Evolutionary conservation across 2,888 invertebrate genomes (phyloP).

Genomic region (Sminthurinus aureus): DNA sequence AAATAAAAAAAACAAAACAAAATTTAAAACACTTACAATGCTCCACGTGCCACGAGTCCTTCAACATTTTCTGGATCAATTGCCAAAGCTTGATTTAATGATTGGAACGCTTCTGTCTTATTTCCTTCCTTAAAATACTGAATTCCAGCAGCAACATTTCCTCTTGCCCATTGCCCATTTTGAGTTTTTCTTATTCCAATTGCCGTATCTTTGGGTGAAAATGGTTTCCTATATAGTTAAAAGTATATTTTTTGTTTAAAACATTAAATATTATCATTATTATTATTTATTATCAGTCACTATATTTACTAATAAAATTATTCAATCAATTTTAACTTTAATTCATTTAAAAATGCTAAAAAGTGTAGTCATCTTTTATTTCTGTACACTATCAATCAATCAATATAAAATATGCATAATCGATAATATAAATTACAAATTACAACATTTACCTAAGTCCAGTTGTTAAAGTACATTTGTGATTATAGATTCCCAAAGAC

Average conservation of each 20-base stretch:
- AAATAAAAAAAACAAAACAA: not conserved
- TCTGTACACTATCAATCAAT: too few relatives aligned
- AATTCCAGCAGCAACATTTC: conserved; percentile 94
- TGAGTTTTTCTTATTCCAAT: conserved; percentile 86
- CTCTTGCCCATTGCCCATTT: conserved; percentile 92
- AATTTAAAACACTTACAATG: conserved; percentile 69
- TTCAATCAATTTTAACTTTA: not conserved
- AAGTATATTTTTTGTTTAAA: too few relatives aligned
- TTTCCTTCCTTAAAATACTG: conserved; percentile 92
- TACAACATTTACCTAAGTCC: conserved; percentile 70
- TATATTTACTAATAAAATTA: too few relatives aligned
- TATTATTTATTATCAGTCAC: too few relatives aligned
- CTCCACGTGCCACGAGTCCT: conserved; percentile 89
- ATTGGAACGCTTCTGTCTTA: conserved; percentile 93
- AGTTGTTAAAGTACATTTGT: conserved; percentile 74
- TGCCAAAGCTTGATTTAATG: conserved; percentile 89
- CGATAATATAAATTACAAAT: not conserved
- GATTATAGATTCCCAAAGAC: conserved; percentile 75
- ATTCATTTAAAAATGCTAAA: too few relatives aligned
- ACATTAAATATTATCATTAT: not conserved
- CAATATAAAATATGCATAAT: not conserved
- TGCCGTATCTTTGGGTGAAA: conserved; percentile 82
- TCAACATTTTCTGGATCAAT: conserved; percentile 93
- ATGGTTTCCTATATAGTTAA: conserved; percentile 71
- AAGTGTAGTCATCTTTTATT: not conserved